These are phyloP conservation scores for Lytechinus pictus DNA, from an alignment of 35 echinoderm and acorn worm species.

Conservation along the genomic window DNA sequence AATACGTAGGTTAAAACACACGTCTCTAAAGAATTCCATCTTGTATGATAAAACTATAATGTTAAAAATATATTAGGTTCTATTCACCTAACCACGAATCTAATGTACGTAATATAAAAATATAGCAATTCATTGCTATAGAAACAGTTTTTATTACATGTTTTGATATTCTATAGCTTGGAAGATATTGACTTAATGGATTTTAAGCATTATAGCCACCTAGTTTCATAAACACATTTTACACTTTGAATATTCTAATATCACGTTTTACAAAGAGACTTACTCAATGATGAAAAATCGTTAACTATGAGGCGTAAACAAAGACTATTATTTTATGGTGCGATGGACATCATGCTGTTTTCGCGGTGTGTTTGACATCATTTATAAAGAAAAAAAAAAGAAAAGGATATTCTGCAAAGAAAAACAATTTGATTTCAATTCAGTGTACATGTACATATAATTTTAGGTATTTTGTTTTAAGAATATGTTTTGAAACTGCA, in stretches of 20 bases:
- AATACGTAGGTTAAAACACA: too few relatives aligned
- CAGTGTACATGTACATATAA: too few relatives aligned
- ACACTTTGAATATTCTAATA: background rate
- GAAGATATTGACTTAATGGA: background rate
- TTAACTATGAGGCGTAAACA: background rate
- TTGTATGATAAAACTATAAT: too few relatives aligned
- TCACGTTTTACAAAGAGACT: background rate
- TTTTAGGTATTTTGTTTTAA: too few relatives aligned
- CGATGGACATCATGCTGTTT: background rate
- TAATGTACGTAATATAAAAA: background rate
- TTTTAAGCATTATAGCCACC: background rate
- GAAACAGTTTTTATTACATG: background rate
- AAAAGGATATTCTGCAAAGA: too few relatives aligned
- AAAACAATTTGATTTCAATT: too few relatives aligned
- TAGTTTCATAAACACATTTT: background rate
- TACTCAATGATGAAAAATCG: background rate
- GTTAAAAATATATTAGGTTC: background rate
- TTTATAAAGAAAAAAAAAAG: too few relatives aligned
- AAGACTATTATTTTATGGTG: background rate
- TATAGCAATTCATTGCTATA: background rate
- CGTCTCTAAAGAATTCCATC: too few relatives aligned
- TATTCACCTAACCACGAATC: background rate
- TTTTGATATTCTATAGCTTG: background rate
- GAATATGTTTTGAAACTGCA: too few relatives aligned
- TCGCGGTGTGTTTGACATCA: too few relatives aligned